Conservation (phyloP, 2,113 vertebrate genomes). For the Tetrax tetrax region DNA sequence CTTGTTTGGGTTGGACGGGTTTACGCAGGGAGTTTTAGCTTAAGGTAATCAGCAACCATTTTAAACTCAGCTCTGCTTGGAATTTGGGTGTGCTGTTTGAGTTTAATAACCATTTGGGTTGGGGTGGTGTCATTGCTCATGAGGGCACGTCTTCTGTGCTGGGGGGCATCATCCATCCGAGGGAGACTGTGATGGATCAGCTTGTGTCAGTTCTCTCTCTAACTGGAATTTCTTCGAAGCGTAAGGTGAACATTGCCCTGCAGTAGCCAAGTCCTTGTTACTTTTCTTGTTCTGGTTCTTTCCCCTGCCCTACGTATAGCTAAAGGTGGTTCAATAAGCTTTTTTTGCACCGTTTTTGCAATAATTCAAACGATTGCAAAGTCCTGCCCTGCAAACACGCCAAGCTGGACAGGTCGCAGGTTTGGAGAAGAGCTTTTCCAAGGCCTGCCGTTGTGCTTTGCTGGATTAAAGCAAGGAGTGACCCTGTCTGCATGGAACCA, state of each 20-base stretch:
- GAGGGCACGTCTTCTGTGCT: background rate
- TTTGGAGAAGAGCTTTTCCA: background rate
- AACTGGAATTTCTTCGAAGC: background rate
- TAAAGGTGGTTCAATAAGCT: background rate
- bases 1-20: background rate
- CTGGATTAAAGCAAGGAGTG: background rate
- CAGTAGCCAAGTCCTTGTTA: background rate
- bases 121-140: background rate
- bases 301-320: background rate
- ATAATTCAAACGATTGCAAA: background rate
- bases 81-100: background rate
- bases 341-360: background rate
- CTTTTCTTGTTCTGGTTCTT: background rate
- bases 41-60: background rate
- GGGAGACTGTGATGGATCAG: background rate
- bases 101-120: background rate
- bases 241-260: background rate
- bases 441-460: rapidly evolving
- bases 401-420: background rate
- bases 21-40: background rate
- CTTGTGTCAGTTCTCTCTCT: background rate
- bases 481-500: rapidly evolving
- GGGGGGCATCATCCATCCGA: background rate
- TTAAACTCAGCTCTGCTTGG: background rate
- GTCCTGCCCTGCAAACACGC: background rate